Base-by-base conservation (phyloP, 2,888 invertebrate species). In the Cordilura impudica region DNA sequence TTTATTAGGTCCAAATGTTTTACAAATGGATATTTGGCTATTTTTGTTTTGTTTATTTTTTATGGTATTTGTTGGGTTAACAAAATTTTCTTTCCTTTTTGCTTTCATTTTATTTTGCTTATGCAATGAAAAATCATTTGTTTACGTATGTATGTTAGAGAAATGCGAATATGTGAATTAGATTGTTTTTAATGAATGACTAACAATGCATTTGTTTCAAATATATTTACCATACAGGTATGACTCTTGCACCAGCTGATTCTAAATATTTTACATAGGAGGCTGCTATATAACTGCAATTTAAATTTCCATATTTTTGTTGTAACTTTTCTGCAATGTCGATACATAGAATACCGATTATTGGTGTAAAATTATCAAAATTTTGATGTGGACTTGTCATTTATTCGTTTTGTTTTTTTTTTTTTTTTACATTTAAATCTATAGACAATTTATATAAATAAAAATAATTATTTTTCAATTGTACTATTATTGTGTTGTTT, bases 251-350 rank as follows among this genome's bases (percentile, higher is more conserved):
- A 5, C 97, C 97, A 2, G 95, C 93, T 69, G 94, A 92, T 90
- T 97, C 97, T 39, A 97, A 87, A 89, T 93, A 95, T 88, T 97
- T 96, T 0, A 97, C 95, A 86, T 97, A 97, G 0, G 95, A 95
- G 0, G 96, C 94, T 0, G 94, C 94, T 63, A 97, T 94, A 85
- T 94, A 97, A 84, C 95, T 94, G 84, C 92, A 92, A 60, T 91
- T 88, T 6, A 90, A 87, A 29, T 45, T 35, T 0, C 91, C 91
- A 86, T 91, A 93, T 63, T 90, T 88, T 4, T 90, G 82, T 18
- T 91, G 89, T 1, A 95, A 88, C 0, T 93, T 91, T 63, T 88
- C 86, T 0, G 93, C 92, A 69, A 92, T 90, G 88, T 95, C 95
- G 86, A 95, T 94, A 1, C 94, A 90, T 73, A 96, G 88, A 58